phyloP scores from a whole-genome alignment of 2,113 vertebrate genomes.

The Athene cunicularia region DNA sequence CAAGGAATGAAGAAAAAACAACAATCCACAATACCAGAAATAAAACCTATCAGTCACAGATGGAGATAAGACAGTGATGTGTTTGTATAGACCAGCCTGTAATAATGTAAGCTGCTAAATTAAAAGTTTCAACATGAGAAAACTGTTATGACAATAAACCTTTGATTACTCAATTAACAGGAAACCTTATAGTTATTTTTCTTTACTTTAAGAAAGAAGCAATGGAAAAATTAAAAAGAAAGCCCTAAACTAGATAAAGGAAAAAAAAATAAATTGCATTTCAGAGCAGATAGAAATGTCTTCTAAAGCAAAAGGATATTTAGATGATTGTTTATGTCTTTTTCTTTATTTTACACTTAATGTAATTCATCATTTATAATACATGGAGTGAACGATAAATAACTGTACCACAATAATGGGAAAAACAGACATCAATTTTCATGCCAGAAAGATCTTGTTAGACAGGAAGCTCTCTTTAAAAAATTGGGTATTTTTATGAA shows the following conservation, averaged over 20 bases:
- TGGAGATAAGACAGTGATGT: background rate
- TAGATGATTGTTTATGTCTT: background rate
- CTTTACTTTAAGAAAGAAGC: background rate
- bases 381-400: background rate
- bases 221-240: background rate
- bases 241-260: background rate
- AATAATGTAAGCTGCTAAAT: conserved; percentile 41
- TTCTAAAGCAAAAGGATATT: background rate
- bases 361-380: background rate
- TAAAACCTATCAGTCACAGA: conserved; percentile 17
- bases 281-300: background rate
- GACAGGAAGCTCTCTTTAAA: background rate
- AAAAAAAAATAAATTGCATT: background rate
- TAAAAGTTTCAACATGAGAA: conserved; percentile 28
- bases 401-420: background rate
- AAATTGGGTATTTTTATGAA: background rate
- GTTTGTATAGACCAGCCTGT: background rate
- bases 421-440: background rate
- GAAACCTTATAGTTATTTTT: background rate
- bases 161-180: conserved; percentile 46
- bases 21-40: background rate
- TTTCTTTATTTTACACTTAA: background rate
- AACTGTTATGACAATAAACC: conserved; percentile 43
- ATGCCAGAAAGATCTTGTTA: background rate
- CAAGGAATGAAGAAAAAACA: background rate